Conservation (phyloP, 2,113 vertebrate species). For the Amphilophus citrinellus region DNA sequence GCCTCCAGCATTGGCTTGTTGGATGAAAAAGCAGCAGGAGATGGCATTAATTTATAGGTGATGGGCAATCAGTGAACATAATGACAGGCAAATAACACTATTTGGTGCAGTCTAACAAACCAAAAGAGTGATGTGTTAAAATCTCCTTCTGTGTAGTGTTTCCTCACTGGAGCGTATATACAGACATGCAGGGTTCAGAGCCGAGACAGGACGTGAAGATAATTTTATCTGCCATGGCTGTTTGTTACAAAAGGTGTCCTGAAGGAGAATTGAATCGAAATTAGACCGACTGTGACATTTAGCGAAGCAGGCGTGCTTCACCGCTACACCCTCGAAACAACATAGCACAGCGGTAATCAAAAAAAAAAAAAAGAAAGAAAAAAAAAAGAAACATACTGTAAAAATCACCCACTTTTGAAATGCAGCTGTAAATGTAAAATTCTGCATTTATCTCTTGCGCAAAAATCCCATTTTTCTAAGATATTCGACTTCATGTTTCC, state of each 20-base stretch:
- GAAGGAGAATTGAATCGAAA: slow-evolving; percentile 24
- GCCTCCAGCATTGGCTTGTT: slow-evolving; percentile 6
- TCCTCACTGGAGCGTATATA: not conserved
- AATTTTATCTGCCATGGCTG: slow-evolving; percentile 41
- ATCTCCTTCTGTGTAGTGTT: not conserved
- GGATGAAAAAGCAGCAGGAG: not conserved
- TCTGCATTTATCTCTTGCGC: not conserved
- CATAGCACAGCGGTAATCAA: slow-evolving; percentile 7
- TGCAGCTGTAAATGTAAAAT: not conserved
- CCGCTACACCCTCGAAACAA: slow-evolving; percentile 30
- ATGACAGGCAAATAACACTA: slow-evolving; percentile 13
- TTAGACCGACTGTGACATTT: slow-evolving; percentile 52
- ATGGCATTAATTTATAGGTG: not conserved
- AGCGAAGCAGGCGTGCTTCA: not conserved
- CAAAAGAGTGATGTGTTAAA: not conserved
- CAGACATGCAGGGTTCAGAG: slow-evolving; percentile 21
- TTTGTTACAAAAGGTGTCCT: slow-evolving; percentile 24
- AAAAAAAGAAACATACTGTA: not conserved
- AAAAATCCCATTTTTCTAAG: not conserved
- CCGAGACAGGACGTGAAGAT: not conserved
- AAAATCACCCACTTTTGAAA: not conserved
- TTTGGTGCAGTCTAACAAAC: slow-evolving; percentile 1
- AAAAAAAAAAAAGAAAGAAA: slow-evolving; percentile 8
- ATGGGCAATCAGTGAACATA: not conserved
- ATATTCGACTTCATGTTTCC: not conserved